Evolutionary conservation across 2,888 invertebrate genomes (phyloP).

Genomic region (Cheilosia variabilis): DNA sequence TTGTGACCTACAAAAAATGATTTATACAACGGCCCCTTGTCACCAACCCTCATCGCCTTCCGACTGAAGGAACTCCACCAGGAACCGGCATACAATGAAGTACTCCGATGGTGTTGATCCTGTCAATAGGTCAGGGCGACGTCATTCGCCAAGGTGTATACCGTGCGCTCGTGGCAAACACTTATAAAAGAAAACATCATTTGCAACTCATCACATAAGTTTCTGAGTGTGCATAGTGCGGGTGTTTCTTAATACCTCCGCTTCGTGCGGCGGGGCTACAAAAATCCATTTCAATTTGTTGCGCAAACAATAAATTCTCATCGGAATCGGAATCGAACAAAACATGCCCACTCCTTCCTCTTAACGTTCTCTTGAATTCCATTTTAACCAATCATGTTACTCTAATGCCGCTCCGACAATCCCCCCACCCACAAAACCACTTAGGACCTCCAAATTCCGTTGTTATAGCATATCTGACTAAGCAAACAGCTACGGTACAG

Average conservation of each 20-base stretch:
- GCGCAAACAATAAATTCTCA: not conserved
- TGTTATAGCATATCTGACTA: constrained; percentile 6
- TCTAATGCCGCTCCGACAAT: constrained; percentile 25
- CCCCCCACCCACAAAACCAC: not conserved
- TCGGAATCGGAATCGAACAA: not conserved
- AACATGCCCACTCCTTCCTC: not conserved
- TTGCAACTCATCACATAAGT: too few relatives aligned
- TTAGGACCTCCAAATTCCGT: not conserved
- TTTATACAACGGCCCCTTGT: not conserved
- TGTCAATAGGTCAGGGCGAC: not conserved
- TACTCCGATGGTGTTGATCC: not conserved
- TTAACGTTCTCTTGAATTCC: not conserved
- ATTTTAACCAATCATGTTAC: constrained; percentile 13
- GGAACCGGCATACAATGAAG: not conserved
- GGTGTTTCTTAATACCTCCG: too few relatives aligned
- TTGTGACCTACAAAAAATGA: too few relatives aligned
- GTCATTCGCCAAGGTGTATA: not conserved
- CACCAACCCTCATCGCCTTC: not conserved
- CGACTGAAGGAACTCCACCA: not conserved
- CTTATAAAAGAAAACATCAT: too few relatives aligned
- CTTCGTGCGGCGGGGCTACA: too few relatives aligned
- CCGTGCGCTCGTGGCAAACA: not conserved
- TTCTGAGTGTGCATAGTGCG: too few relatives aligned
- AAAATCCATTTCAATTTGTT: not conserved
- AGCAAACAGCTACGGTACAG: constrained; percentile 17